These are phyloP conservation scores for Tetramorium bicarinatum DNA, from an alignment of 2,888 invertebrate species.

Conservation along the genomic window DNA sequence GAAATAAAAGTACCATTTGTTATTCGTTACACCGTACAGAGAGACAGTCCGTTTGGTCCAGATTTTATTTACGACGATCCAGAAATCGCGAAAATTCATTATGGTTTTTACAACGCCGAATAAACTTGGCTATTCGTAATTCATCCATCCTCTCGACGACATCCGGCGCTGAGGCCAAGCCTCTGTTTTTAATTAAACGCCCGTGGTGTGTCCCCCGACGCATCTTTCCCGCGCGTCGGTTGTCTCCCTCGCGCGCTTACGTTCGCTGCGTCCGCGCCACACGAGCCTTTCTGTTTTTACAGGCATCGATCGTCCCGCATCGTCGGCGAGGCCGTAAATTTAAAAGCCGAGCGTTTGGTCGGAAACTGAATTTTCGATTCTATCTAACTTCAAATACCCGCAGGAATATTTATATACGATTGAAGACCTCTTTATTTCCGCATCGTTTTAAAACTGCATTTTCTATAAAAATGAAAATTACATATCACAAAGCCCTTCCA, in stretches of 20 bases:
- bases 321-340: conserved; percentile 37
- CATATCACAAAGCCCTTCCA: not conserved
- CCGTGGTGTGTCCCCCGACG: conserved; percentile 52
- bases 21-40: not conserved
- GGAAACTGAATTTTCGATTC: conserved; percentile 42
- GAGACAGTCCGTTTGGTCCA: not conserved
- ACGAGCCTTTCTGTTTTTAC: conserved; percentile 47
- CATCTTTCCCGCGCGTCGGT: conserved; percentile 29
- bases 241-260: conserved; percentile 5
- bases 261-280: conserved; percentile 5
- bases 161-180: conserved; percentile 60
- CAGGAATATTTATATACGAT: conserved; percentile 26
- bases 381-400: conserved; percentile 16
- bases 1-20: conserved; percentile 5
- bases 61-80: conserved; percentile 43
- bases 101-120: conserved; percentile 61
- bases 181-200: conserved; percentile 77
- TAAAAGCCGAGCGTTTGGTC: not conserved
- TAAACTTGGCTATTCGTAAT: conserved; percentile 69
- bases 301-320: conserved; percentile 41
- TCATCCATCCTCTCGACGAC: conserved; percentile 56
- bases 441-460: not conserved
- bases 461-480: not conserved
- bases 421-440: conserved; percentile 2
- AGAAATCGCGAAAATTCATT: conserved; percentile 58